phyloP scores from a whole-genome alignment of 1,140 invertebrate species.

The Lutraria rhynchaena region DNA sequence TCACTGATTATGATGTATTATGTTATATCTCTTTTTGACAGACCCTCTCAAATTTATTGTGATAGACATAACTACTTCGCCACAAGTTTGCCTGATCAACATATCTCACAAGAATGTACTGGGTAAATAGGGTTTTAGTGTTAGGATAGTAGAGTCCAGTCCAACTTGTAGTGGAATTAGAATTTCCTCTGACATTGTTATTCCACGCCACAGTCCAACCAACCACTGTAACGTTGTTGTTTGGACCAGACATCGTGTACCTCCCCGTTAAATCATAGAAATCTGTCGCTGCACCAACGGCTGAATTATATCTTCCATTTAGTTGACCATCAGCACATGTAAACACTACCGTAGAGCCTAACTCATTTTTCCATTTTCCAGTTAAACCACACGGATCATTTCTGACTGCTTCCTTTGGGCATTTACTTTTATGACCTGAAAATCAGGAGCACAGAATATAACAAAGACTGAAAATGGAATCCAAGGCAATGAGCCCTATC shows the following conservation, averaged over 20 bases:
- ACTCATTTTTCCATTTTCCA: slow-evolving; percentile 15
- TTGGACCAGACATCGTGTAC: slow-evolving; percentile 1
- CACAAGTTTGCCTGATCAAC: not conserved
- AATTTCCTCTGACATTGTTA: slow-evolving; percentile 1
- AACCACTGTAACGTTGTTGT: not conserved
- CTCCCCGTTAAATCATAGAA: not conserved
- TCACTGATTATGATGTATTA: no score
- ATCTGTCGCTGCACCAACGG: not conserved
- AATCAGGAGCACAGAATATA: no score
- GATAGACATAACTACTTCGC: not conserved
- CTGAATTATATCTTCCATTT: slow-evolving; percentile 1
- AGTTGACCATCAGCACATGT: slow-evolving; percentile 2
- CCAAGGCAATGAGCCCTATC: no score
- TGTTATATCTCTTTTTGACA: no score
- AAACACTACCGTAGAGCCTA: not conserved
- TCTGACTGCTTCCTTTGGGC: no score
- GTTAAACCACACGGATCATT: no score
- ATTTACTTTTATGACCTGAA: no score
- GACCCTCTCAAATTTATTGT: slow-evolving; percentile 8
- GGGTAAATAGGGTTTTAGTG: not conserved
- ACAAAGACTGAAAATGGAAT: no score
- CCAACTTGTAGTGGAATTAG: not conserved
- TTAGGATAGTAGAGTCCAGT: not conserved
- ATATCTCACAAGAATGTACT: not conserved
- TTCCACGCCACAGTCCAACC: slow-evolving; percentile 16